These are phyloP conservation scores for Panulirus ornatus DNA, from an alignment of 1,140 invertebrate species.

Conservation along the genomic window DNA sequence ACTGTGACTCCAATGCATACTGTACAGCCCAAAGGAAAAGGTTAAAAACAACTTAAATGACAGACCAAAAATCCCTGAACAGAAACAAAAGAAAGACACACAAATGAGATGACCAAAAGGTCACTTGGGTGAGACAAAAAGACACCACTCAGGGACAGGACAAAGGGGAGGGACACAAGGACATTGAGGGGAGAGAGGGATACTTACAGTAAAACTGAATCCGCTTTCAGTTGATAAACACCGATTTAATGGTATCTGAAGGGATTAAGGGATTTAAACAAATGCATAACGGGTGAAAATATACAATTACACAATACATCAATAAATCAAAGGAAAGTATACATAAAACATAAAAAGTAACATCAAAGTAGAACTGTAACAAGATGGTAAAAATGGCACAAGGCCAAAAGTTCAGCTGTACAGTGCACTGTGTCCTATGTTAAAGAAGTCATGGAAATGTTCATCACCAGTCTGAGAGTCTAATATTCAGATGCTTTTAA, in stretches of 20 bases:
- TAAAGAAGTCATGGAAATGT: too few species aligned
- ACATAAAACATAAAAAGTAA: too few species aligned
- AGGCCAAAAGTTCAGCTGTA: too few species aligned
- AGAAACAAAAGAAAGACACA: neutral
- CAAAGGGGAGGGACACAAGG: conserved; percentile 1
- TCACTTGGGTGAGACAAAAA: neutral
- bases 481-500: too few species aligned
- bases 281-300: neutral
- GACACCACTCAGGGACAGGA: neutral
- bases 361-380: too few species aligned
- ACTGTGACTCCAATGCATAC: too few species aligned
- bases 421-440: too few species aligned
- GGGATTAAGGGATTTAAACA: conserved; percentile 21
- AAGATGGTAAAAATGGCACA: too few species aligned
- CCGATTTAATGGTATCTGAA: conserved; percentile 63
- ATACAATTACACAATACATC: neutral
- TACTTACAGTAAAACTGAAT: conserved; percentile 65
- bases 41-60: neutral
- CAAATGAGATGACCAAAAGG: neutral
- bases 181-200: neutral
- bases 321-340: neutral
- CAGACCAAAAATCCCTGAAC: too few species aligned
- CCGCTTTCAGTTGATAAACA: conserved; percentile 55
- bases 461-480: too few species aligned
- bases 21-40: neutral